Base-by-base conservation (phyloP, 2,797 vertebrate genomes). In the Neopelma chrysocephalum region DNA sequence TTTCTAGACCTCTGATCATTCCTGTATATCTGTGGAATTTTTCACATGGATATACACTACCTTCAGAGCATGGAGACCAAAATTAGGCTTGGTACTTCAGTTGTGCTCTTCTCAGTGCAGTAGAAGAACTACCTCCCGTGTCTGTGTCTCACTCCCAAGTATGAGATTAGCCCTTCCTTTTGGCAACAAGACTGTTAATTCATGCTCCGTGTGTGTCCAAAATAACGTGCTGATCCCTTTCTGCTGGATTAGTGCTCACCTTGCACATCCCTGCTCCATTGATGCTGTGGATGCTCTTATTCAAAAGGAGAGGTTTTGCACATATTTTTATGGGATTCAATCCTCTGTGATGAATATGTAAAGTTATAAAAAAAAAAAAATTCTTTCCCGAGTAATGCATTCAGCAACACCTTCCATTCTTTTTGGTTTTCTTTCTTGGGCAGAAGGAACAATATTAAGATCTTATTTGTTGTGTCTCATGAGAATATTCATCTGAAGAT, bases 151-250 rank as follows among this genome's bases (percentile, higher is more conserved):
- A 15, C 36, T 48, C 8, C 10, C 29, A 62, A 62, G 7, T 23
- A 32, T 34, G 51, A 91, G 66, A 76, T 65, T 66, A 96, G 82
- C 25, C 31, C 18, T 70, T 87, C 47, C 56, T 82, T 78, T 79
- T 40, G 38, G 25, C 14, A 54, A 40, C 29, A 60, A 60, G 45
- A 21, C 42, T 85, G 34, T 26, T 75, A 64, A 82, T 76, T 86
- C 25, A 18, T 25, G 18, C 25, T 72, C 31, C 72, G 0, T 40
- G 4, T 36, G 11, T 64, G 29, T 58, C 17, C 25, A 51, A 47
- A 90, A 78, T 48, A 84, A 88, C 45, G 76, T 1, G 5, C 31
- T 69, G 38, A 43, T 69, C 20, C 32, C 25, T 84, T 76, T 76
- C 77, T 66, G 14, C 32, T 40, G 36, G 20, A 42, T 42, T 48